Conservation (phyloP, 2,797 vertebrate species). For the Diceros bicornis region DNA sequence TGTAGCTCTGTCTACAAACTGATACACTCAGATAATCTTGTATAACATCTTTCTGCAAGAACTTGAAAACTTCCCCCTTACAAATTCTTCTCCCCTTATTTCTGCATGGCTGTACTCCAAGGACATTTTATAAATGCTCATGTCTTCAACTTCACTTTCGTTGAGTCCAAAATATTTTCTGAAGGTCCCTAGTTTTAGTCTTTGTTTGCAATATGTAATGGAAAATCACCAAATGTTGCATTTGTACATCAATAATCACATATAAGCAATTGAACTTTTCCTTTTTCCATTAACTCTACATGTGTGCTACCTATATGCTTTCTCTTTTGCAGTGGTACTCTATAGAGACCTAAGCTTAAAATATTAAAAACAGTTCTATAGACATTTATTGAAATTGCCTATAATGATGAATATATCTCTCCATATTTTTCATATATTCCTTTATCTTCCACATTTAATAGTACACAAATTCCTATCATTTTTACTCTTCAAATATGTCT, state of each 20-base stretch:
- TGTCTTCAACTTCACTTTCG: not conserved
- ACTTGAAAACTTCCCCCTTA: not conserved
- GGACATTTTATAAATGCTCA: not conserved
- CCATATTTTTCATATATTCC: not conserved
- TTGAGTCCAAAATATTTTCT: not conserved
- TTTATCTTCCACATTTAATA: not conserved
- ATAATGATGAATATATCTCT: not conserved
- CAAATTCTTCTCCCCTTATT: conserved; percentile 46
- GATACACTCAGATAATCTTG: not conserved
- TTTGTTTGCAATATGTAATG: not conserved
- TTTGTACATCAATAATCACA: not conserved
- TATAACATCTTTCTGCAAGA: not conserved
- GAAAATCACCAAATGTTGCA: not conserved
- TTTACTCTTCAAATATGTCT: conserved; percentile 2
- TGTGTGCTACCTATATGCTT: not conserved
- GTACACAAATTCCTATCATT: conserved; percentile 24
- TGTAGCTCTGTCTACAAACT: conserved; percentile 52
- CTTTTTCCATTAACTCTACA: not conserved
- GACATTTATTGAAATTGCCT: not conserved
- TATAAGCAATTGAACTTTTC: not conserved
- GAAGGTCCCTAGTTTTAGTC: not conserved
- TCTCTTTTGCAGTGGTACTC: not conserved
- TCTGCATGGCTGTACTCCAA: not conserved
- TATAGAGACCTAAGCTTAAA: not conserved
- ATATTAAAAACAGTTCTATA: not conserved